These are phyloP conservation scores for Erebia palarica DNA, from an alignment of 2,888 invertebrate genomes.

Conservation along the genomic window DNA sequence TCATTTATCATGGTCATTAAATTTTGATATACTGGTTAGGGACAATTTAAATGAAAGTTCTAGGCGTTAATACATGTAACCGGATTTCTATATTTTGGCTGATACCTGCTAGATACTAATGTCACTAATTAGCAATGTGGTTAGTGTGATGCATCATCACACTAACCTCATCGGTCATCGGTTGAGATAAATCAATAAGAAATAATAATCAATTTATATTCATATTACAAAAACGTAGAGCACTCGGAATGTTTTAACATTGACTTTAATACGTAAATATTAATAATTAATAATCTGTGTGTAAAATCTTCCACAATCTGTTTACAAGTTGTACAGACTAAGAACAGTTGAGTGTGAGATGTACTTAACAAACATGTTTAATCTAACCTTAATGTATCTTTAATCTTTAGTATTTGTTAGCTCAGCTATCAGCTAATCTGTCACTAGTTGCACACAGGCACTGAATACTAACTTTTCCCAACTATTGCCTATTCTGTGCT, in stretches of 20 bases:
- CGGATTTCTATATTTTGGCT: slow-evolving; percentile 8
- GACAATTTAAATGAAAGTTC: slow-evolving; percentile 1
- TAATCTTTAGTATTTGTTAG: too few species aligned
- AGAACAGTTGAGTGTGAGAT: too few species aligned
- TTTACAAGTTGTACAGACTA: too few species aligned
- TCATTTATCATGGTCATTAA: not conserved
- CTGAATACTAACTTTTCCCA: too few species aligned
- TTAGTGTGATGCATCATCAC: not conserved
- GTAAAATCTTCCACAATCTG: too few species aligned
- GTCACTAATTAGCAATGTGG: not conserved
- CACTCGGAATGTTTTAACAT: not conserved
- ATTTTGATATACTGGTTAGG: slow-evolving; percentile 3
- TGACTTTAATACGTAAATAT: too few species aligned
- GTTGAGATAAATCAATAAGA: slow-evolving; percentile 3
- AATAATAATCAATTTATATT: not conserved
- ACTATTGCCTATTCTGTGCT: too few species aligned
- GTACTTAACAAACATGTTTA: too few species aligned
- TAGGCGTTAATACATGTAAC: not conserved
- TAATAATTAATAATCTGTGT: too few species aligned
- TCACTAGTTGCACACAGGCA: too few species aligned
- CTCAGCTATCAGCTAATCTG: too few species aligned
- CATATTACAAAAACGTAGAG: not conserved
- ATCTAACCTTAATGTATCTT: too few species aligned
- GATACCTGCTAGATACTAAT: not conserved
- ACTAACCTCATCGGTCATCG: not conserved